Evolutionary conservation across 2,113 vertebrate genomes (phyloP).

Genomic region (Platichthys stellatus): DNA sequence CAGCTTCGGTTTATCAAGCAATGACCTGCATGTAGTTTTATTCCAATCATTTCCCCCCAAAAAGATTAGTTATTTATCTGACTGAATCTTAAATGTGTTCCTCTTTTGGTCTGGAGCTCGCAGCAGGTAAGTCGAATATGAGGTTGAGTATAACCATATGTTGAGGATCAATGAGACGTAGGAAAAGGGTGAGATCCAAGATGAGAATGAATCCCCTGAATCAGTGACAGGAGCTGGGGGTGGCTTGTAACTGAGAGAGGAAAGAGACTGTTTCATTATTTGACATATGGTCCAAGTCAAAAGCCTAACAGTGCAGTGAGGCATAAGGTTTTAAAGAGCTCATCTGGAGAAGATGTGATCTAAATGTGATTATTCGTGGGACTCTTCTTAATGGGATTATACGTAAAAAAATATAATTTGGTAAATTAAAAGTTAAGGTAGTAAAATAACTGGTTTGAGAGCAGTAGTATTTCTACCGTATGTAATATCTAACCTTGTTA

Average conservation of each 20-base stretch:
- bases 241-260: background rate
- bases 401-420: background rate
- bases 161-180: constrained; percentile 10
- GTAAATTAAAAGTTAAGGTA: background rate
- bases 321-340: background rate
- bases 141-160: background rate
- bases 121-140: constrained; percentile 20
- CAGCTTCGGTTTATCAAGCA: background rate
- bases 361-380: background rate
- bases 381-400: background rate
- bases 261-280: background rate
- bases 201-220: background rate
- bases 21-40: constrained; percentile 41
- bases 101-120: constrained; percentile 12
- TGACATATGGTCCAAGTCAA: background rate
- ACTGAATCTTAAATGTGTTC: background rate
- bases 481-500: background rate
- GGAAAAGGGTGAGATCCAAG: background rate
- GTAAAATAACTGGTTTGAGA: background rate
- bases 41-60: background rate
- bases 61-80: background rate
- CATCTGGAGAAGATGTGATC: background rate
- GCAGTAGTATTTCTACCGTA: background rate
- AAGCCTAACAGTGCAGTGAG: background rate
- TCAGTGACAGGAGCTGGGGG: background rate